A percentile compares a stretch with the other conserved stretches of the same genome.
These are phyloP conservation scores for Gymnocephalus cernua DNA, from an alignment of 2,113 vertebrate genomes.

Conservation along the genomic window DNA sequence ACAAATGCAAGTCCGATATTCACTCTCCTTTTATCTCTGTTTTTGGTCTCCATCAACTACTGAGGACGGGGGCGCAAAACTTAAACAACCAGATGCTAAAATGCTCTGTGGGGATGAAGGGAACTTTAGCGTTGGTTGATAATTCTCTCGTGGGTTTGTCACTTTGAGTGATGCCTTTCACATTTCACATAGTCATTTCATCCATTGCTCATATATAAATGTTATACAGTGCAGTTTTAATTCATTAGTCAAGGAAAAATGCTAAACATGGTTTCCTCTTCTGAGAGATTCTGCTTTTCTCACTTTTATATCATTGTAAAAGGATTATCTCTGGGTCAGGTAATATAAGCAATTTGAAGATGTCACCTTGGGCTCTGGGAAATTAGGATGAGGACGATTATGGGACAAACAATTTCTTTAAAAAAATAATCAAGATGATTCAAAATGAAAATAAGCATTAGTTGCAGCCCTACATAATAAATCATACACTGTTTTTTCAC, in stretches of 20 bases:
- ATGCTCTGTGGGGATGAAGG: too few relatives aligned
- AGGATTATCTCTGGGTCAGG: too few relatives aligned
- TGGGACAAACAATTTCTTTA: not conserved
- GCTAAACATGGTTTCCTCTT: not conserved
- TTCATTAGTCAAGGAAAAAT: not conserved
- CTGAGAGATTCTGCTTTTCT: not conserved
- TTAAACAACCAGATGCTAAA: too few relatives aligned
- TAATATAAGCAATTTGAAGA: not conserved
- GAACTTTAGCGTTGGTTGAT: too few relatives aligned
- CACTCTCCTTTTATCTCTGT: not conserved
- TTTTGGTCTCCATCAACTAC: slow-evolving; percentile 1
- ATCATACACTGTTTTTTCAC: not conserved
- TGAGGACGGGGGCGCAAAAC: not conserved
- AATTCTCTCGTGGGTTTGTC: too few relatives aligned
- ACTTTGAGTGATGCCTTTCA: too few relatives aligned
- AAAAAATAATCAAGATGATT: not conserved
- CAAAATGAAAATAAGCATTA: not conserved
- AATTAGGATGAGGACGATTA: not conserved
- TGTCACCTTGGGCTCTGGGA: not conserved
- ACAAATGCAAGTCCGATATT: too few relatives aligned
- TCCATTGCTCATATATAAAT: not conserved
- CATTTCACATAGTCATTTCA: not conserved
- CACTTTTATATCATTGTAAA: not conserved
- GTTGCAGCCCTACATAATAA: not conserved
- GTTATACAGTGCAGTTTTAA: not conserved